phyloP scores from a whole-genome alignment of 2,888 invertebrate genomes.

The Phaonia tiefii region DNA sequence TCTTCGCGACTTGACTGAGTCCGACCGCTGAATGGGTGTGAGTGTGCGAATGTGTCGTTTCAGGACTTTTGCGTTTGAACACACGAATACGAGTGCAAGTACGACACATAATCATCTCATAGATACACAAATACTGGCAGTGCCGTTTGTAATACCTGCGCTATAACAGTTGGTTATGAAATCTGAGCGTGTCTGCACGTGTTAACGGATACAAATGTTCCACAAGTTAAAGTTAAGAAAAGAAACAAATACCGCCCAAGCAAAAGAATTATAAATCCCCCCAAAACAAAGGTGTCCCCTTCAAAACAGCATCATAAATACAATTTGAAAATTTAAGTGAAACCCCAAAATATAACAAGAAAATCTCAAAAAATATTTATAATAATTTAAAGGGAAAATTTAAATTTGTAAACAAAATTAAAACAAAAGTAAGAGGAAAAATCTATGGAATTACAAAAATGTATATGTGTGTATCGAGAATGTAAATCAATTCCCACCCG shows the following conservation, averaged over 20 bases:
- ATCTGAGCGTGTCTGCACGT: conserved; percentile 78
- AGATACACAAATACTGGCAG: conserved; percentile 64
- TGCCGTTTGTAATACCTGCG: conserved; percentile 61
- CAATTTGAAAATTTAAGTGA: conserved; percentile 23
- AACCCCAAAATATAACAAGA: too few relatives aligned
- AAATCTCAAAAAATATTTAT: background rate
- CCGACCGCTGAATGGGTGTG: too few relatives aligned
- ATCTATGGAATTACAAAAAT: background rate
- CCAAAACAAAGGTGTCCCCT: conserved; percentile 11
- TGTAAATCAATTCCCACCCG: too few relatives aligned
- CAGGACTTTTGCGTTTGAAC: conserved; percentile 52
- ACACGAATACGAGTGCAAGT: conserved; percentile 27
- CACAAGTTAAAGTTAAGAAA: conserved; percentile 8
- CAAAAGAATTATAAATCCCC: conserved; percentile 12
- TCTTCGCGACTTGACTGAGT: too few relatives aligned
- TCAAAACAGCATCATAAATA: conserved; percentile 23
- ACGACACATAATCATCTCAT: conserved; percentile 18
- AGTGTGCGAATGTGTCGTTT: conserved; percentile 19
- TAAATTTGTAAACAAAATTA: conserved; percentile 15
- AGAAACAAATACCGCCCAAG: conserved; percentile 3
- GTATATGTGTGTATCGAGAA: too few relatives aligned
- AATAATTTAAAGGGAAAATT: conserved; percentile 4
- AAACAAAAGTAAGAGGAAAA: conserved; percentile 13
- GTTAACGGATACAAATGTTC: conserved; percentile 67
- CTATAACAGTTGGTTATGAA: conserved; percentile 77